Evolutionary conservation across 1,140 invertebrate genomes (phyloP).

Genomic region (Cotesia glomerata): DNA sequence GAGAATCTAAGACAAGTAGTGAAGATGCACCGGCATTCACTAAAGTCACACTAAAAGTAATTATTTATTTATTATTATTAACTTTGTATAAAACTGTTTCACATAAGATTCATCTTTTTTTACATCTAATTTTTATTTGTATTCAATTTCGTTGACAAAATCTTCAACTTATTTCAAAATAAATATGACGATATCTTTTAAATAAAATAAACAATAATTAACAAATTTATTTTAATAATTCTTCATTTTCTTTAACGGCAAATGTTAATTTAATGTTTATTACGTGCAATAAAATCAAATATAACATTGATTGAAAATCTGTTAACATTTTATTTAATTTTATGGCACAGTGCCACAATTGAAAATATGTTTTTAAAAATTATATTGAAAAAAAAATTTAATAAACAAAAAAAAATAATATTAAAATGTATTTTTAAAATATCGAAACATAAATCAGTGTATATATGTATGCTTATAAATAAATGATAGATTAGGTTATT

Average conservation of each 20-base stretch:
- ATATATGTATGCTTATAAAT: not conserved
- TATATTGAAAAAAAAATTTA: not conserved
- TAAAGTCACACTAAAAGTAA: conserved; percentile 58
- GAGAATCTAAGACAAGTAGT: conserved; percentile 53
- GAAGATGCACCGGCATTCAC: conserved; percentile 58
- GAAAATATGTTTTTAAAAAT: not conserved
- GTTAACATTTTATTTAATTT: not conserved
- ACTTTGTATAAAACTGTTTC: not conserved
- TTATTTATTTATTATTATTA: conserved; percentile 10
- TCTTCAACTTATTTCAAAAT: too few relatives aligned
- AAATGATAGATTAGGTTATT: not conserved
- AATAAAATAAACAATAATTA: too few relatives aligned
- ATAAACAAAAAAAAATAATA: not conserved
- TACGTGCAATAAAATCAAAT: not conserved
- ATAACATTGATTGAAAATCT: not conserved
- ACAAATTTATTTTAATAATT: conserved; percentile 24
- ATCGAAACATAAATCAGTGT: not conserved
- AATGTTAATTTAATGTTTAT: conserved; percentile 22
- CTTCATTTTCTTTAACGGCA: conserved; percentile 26
- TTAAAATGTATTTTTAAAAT: not conserved
- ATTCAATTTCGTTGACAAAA: too few relatives aligned
- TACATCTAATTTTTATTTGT: not conserved
- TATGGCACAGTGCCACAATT: conserved; percentile 10
- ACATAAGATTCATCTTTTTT: conserved; percentile 37
- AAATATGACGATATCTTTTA: too few relatives aligned